Conservation (phyloP, 2,113 vertebrate genomes). For the Siniperca chuatsi region DNA sequence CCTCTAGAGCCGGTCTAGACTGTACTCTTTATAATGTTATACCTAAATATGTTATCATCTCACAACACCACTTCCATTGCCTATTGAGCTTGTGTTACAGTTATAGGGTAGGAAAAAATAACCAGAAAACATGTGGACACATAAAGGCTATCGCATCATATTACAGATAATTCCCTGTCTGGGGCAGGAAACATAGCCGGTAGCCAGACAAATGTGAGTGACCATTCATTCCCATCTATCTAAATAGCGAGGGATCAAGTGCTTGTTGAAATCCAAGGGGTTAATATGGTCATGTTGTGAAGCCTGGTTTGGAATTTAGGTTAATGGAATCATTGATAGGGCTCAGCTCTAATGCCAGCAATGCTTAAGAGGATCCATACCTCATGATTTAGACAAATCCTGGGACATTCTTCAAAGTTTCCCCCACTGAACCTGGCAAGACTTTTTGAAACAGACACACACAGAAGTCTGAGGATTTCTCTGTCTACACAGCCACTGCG, state of each 20-base stretch:
- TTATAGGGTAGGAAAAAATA: conserved; percentile 24
- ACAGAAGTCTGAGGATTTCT: conserved; percentile 53
- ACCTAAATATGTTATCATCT: conserved; percentile 42
- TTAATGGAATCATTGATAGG: conserved; percentile 79
- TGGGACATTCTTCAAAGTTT: conserved; percentile 73
- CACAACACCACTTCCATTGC: conserved; percentile 6
- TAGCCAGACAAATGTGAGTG: conserved; percentile 62
- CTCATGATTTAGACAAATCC: conserved; percentile 80
- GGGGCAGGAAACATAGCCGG: conserved; percentile 38
- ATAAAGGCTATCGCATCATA: conserved; percentile 24
- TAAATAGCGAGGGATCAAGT: conserved; percentile 71
- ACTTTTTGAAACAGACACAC: conserved; percentile 56
- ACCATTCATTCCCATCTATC: conserved; percentile 54
- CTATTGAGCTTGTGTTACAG: conserved; percentile 32
- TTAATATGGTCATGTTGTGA: conserved; percentile 75
- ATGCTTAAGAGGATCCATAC: conserved; percentile 73
- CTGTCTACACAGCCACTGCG: conserved; percentile 47
- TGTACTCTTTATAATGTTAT: no score
- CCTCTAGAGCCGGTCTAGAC: no score
- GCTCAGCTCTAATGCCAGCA: conserved; percentile 73
- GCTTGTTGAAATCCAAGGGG: conserved; percentile 72
- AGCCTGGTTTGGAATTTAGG: conserved; percentile 73
- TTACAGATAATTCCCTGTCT: conserved; percentile 65
- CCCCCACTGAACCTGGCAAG: conserved; percentile 63
- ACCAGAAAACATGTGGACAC: conserved; percentile 36